Base-by-base conservation (phyloP, 2,797 vertebrate species). In the Macropus fuliginosus region DNA sequence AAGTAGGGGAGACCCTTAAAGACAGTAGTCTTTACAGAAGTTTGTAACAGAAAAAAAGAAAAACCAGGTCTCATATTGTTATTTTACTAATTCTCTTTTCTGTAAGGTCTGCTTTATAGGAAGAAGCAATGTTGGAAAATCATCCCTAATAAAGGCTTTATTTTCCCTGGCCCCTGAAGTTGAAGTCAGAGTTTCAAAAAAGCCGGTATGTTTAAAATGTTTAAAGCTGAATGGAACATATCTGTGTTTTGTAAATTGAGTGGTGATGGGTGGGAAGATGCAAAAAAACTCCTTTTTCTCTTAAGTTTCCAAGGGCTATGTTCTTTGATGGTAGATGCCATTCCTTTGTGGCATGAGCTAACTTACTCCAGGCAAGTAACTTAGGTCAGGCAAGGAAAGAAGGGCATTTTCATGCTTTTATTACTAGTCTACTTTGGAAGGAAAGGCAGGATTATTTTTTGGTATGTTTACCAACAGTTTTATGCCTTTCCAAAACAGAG, bases 101-200 rank as follows among this genome's bases (percentile, higher is more conserved):
- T 92, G 6, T 54, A 98, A 99, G 99, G 99, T 99, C 74, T 99
- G 99, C 98, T 99, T 99, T 97, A 99, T 99, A 55, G 99, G 99
- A 96, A 99, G 99, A 91, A 99, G 99, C 98, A 99, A 99, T 11
- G 99, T 99, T 95, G 99, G 99, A 28, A 99, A 99, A 95, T 99
- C 99, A 0, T 99, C 99, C 11, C 98, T 99, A 94, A 99, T 99
- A 98, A 99, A 99, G 93, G 98, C 99, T 57, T 98, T 99, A 96
- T 99, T 99, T 98, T 99, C 99, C 0, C 97, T 99, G 96, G 98
- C 99, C 18, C 99, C 99, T 5, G 99, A 99, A 54, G 99, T 99
- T 34, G 99, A 99, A 97, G 99, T 99, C 93, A 97, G 99, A 97
- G 98, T 99, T 97, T 99, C 99, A 74, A 99, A 99, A 99, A 99